Evolutionary conservation across 2,797 vertebrate genomes (phyloP).

Genomic region (Nannoperca australis): DNA sequence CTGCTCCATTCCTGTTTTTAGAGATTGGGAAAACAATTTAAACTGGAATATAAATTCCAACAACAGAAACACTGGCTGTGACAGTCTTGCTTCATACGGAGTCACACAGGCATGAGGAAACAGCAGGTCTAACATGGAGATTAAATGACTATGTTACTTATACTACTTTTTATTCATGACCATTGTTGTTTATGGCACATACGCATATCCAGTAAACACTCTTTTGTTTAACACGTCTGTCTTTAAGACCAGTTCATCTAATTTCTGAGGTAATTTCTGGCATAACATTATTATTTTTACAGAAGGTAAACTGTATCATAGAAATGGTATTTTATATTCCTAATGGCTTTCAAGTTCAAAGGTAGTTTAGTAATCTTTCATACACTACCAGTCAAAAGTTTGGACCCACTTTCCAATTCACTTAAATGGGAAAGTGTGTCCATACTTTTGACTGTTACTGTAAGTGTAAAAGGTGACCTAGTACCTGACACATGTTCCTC

Average conservation of each 20-base stretch:
- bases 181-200: slow-evolving; percentile 4
- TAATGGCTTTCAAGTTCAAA: slow-evolving; percentile 22
- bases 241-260: not conserved
- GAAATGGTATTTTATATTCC: slow-evolving; percentile 8
- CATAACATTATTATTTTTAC: not conserved
- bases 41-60: slow-evolving; percentile 44
- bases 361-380: slow-evolving; percentile 13
- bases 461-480: slow-evolving; percentile 44
- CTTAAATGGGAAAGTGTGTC: no score
- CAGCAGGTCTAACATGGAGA: slow-evolving; percentile 15
- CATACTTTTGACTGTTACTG: no score
- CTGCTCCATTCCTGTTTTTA: slow-evolving; percentile 44
- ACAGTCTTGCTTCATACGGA: slow-evolving; percentile 9
- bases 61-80: slow-evolving; percentile 15
- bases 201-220: slow-evolving; percentile 14
- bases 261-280: slow-evolving; percentile 23
- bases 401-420: no score
- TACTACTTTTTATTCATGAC: slow-evolving; percentile 3
- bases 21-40: slow-evolving; percentile 44
- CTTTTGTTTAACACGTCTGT: not conserved
- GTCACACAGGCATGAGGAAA: slow-evolving; percentile 29
- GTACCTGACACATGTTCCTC: slow-evolving; percentile 90
- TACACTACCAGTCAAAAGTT: not conserved
- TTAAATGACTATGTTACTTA: slow-evolving; percentile 27
- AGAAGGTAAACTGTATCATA: not conserved